Evolutionary conservation across 2,113 vertebrate species (phyloP).

Genomic region (Synodontis membranacea): DNA sequence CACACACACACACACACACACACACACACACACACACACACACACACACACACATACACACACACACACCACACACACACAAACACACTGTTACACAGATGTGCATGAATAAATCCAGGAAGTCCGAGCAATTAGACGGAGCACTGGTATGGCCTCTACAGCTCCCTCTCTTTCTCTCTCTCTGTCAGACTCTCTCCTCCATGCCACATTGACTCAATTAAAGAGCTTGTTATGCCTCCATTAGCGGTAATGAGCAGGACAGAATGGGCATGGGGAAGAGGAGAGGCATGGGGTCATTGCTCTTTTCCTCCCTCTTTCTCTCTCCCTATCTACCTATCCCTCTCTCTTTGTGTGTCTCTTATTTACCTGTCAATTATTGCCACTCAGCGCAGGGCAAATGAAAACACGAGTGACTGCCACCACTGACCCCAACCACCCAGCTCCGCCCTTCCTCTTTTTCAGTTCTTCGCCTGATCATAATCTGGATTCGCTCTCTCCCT

Average conservation of each 20-base stretch:
- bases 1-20: slow-evolving; percentile 22
- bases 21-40: slow-evolving; percentile 28
- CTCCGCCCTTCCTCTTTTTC: slow-evolving; percentile 35
- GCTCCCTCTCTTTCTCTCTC: slow-evolving; percentile 27
- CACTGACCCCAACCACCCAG: slow-evolving; percentile 21
- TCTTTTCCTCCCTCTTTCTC: slow-evolving; percentile 68
- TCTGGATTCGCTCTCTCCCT: slow-evolving; percentile 17
- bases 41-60: slow-evolving; percentile 25
- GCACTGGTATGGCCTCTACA: slow-evolving; percentile 48
- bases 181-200: slow-evolving; percentile 34
- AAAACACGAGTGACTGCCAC: slow-evolving; percentile 36
- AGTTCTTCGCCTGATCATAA: slow-evolving; percentile 22
- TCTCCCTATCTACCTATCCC: slow-evolving; percentile 57
- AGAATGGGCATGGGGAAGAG: slow-evolving; percentile 47
- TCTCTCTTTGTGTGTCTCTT: slow-evolving; percentile 53
- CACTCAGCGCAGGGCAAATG: slow-evolving; percentile 43
- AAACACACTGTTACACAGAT: slow-evolving; percentile 22
- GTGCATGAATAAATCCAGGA: slow-evolving; percentile 56
- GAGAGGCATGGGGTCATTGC: slow-evolving; percentile 66
- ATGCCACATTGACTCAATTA: slow-evolving; percentile 80
- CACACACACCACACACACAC: slow-evolving; percentile 5
- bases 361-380: slow-evolving; percentile 75
- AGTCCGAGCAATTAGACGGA: slow-evolving; percentile 55
- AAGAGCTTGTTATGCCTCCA: slow-evolving; percentile 86
- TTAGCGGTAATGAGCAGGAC: slow-evolving; percentile 83